A percentile compares a stretch with the other conserved stretches of the same genome.
Conservation (phyloP, 2,888 invertebrate genomes). For the Coleophora flavipennella region DNA sequence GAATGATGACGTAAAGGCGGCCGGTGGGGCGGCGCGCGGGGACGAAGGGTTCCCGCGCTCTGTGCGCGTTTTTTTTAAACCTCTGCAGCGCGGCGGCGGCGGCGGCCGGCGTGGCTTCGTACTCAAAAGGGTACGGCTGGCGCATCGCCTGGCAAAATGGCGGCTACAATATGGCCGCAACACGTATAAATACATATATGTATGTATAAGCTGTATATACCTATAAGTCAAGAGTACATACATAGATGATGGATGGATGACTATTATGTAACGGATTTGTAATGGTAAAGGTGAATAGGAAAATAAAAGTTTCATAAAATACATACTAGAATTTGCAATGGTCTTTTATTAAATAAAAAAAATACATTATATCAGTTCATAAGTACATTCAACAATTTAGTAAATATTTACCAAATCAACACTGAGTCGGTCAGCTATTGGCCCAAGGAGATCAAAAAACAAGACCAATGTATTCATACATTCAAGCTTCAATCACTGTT, state of each 20-base stretch:
- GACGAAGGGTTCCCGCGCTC: too few species aligned
- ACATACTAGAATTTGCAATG: constrained; percentile 38
- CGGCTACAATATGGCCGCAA: constrained; percentile 9
- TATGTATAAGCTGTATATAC: too few species aligned
- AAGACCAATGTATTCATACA: constrained; percentile 30
- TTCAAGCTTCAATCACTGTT: constrained; percentile 18
- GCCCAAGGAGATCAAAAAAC: constrained; percentile 65
- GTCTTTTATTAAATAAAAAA: constrained; percentile 67
- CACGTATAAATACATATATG: not conserved
- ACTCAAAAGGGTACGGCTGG: too few species aligned
- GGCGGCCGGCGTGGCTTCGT: too few species aligned
- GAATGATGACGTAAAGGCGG: too few species aligned
- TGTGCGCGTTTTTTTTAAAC: too few species aligned
- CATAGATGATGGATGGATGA: not conserved
- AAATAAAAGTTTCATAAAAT: constrained; percentile 5
- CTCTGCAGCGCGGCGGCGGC: too few species aligned
- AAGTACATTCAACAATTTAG: constrained; percentile 69
- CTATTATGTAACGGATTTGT: too few species aligned
- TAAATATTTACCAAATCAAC: constrained; percentile 67
- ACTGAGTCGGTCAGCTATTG: constrained; percentile 36
- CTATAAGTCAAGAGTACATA: too few species aligned
- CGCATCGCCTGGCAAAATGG: constrained; percentile 4
- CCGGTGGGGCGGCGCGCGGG: too few species aligned
- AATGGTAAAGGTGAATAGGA: not conserved
- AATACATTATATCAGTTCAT: constrained; percentile 65